phyloP scores from a whole-genome alignment of 2,797 vertebrate species.

The Xyrichtys novacula region DNA sequence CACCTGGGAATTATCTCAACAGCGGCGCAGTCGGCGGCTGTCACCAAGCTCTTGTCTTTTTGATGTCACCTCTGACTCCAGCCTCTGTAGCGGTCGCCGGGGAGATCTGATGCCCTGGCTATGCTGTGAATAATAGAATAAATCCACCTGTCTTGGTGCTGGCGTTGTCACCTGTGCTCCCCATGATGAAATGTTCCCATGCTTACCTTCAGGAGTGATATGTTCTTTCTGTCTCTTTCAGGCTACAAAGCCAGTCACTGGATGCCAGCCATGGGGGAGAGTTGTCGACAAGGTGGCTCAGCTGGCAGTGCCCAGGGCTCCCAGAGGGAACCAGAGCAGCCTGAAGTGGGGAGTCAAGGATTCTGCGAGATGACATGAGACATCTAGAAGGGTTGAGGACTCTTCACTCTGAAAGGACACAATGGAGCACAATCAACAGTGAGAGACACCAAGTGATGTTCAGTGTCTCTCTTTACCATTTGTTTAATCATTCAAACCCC shows the following conservation, averaged over 20 bases:
- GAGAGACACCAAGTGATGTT: conserved; percentile 63
- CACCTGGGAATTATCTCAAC: conserved; percentile 71
- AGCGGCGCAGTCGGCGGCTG: conserved; percentile 49
- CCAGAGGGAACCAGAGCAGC: conserved; percentile 20
- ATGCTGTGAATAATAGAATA: conserved; percentile 78
- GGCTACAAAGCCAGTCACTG: conserved; percentile 58
- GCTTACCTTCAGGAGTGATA: conserved; percentile 63
- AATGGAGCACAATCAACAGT: conserved; percentile 54
- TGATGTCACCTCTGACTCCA: conserved; percentile 77
- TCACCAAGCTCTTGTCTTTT: conserved; percentile 76
- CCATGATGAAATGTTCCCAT: conserved; percentile 67
- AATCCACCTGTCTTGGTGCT: conserved; percentile 64
- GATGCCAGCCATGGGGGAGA: conserved; percentile 43
- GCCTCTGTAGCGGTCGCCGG: conserved; percentile 60
- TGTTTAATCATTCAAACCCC: conserved; percentile 10
- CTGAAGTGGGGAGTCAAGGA: conserved; percentile 55
- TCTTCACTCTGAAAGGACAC: conserved; percentile 30
- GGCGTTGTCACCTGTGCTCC: conserved; percentile 60
- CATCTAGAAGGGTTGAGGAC: conserved; percentile 57
- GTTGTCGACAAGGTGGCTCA: conserved; percentile 60
- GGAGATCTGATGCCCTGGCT: conserved; percentile 69
- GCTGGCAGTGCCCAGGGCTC: conserved; percentile 55
- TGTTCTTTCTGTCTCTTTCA: conserved; percentile 72
- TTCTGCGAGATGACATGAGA: conserved; percentile 61
- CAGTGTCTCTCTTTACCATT: conserved; percentile 30